A percentile compares a stretch with the other conserved stretches of the same genome.
Conservation (phyloP, 2,113 vertebrate species). For the Sebastes schlegelii region DNA sequence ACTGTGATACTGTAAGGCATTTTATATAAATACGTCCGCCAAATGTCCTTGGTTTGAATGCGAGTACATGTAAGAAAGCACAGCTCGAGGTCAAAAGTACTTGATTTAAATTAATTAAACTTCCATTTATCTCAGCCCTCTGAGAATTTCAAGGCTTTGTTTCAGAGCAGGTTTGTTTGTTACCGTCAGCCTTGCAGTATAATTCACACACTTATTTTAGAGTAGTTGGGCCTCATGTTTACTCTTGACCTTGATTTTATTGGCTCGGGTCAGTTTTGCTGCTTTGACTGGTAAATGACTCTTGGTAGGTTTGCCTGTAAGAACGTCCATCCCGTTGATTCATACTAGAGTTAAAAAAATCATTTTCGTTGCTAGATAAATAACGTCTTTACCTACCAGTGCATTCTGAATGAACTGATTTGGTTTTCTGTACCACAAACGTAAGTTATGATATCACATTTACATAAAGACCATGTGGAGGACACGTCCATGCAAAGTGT, state of each 20-base stretch:
- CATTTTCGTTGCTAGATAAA: background rate
- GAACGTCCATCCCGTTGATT: background rate
- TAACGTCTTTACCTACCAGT: background rate
- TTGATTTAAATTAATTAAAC: constrained; percentile 6
- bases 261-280: constrained; percentile 7
- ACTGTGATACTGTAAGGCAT: constrained; percentile 7
- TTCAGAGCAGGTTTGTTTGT: constrained; percentile 11
- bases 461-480: constrained; percentile 12
- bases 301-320: background rate
- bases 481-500: constrained; percentile 22
- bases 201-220: constrained; percentile 11
- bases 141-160: constrained; percentile 23
- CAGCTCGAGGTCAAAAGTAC: background rate
- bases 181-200: background rate
- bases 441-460: background rate
- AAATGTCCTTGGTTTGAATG: constrained; percentile 3
- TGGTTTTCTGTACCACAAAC: constrained; percentile 17
- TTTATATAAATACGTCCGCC: background rate
- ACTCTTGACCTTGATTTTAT: constrained; percentile 39
- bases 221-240: constrained; percentile 11
- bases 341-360: background rate
- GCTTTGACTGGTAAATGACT: constrained; percentile 43
- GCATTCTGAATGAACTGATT: background rate
- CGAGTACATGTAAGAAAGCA: background rate
- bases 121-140: background rate